Conservation (phyloP, 2,888 invertebrate species). For the Ormia ochracea region DNA sequence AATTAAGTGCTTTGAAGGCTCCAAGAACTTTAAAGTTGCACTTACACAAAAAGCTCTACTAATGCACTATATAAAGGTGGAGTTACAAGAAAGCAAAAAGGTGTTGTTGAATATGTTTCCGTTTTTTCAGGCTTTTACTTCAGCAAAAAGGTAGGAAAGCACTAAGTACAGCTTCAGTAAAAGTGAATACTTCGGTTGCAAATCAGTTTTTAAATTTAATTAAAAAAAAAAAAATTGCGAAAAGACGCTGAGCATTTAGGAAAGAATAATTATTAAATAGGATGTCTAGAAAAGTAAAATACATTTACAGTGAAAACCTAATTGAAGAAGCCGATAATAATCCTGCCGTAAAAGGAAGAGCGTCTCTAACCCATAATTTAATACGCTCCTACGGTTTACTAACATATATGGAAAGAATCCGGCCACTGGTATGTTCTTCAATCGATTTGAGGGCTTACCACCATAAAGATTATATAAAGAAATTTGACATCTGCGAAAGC, state of each 20-base stretch:
- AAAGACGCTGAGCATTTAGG: too few relatives aligned
- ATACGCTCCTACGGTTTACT: conserved; percentile 80
- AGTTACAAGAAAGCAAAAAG: too few relatives aligned
- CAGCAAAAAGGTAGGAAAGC: too few relatives aligned
- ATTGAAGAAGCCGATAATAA: conserved; percentile 79
- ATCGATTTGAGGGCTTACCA: conserved; percentile 83
- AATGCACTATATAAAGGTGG: too few relatives aligned
- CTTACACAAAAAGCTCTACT: too few relatives aligned
- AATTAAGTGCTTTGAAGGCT: not conserved
- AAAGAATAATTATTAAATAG: not conserved
- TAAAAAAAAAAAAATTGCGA: too few relatives aligned
- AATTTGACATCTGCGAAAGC: conserved; percentile 77
- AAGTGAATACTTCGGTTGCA: too few relatives aligned
- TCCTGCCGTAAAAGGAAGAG: conserved; percentile 79
- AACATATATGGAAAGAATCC: conserved; percentile 78
- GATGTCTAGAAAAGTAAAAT: conserved; percentile 67
- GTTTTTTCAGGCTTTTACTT: too few relatives aligned
- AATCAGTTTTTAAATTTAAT: too few relatives aligned
- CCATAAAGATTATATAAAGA: conserved; percentile 82
- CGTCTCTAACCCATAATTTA: conserved; percentile 80
- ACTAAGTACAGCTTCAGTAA: too few relatives aligned
- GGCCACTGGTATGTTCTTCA: conserved; percentile 79
- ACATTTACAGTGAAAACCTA: conserved; percentile 79
- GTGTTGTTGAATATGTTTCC: too few relatives aligned
- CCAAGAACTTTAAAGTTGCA: not conserved